phyloP scores from a whole-genome alignment of 2,113 vertebrate genomes.

The Zootoca vivipara region DNA sequence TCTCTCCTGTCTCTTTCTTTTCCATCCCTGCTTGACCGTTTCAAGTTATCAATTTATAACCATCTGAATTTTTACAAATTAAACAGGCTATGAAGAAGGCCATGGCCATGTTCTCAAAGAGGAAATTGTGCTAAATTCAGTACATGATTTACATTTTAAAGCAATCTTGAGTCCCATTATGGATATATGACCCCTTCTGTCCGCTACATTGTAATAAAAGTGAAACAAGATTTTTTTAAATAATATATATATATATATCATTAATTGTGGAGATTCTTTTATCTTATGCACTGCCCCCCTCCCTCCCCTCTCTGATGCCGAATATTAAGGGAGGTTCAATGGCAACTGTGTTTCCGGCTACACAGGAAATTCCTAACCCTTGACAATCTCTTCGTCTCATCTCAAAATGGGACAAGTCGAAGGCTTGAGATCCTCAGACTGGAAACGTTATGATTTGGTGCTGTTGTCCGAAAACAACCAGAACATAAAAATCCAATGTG shows the following conservation, averaged over 20 bases:
- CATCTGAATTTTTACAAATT: constrained; percentile 59
- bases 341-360: neutral
- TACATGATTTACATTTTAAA: constrained; percentile 60
- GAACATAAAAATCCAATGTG: neutral
- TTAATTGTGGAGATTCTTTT: neutral
- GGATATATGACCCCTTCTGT: constrained; percentile 61
- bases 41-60: constrained; percentile 53
- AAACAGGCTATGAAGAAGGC: constrained; percentile 48
- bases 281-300: neutral
- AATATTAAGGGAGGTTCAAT: constrained; percentile 1
- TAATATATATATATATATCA: too few relatives aligned
- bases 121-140: constrained; percentile 40
- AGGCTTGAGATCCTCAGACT: neutral
- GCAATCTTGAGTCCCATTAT: constrained; percentile 52
- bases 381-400: constrained; percentile 2
- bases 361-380: constrained; percentile 11
- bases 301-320: neutral
- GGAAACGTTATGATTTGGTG: neutral
- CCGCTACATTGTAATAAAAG: constrained; percentile 54
- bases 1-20: constrained; percentile 5
- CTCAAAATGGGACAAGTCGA: neutral
- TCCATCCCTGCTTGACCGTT: neutral
- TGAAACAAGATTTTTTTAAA: constrained; percentile 28
- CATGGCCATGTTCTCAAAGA: constrained; percentile 48
- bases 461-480: neutral